Conservation (phyloP, 2,888 invertebrate species). For the Drosophila infuscata region DNA sequence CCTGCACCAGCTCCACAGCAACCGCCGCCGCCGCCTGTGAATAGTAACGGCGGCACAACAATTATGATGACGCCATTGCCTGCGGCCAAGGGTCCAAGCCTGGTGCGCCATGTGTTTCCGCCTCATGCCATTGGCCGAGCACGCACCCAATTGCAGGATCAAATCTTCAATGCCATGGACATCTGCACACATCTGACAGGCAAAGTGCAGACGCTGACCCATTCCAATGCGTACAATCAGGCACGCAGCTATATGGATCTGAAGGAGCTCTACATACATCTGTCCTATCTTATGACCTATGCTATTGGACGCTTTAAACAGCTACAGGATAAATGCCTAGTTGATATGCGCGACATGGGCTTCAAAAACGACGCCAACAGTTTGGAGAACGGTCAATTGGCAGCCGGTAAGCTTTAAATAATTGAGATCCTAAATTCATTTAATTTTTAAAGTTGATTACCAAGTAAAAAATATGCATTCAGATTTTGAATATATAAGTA, state of each 20-base stretch:
- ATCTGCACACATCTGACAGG: slow-evolving; percentile 84
- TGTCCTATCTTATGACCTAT: slow-evolving; percentile 84
- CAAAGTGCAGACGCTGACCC: slow-evolving; percentile 84
- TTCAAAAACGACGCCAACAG: slow-evolving; percentile 84
- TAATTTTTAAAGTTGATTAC: background rate
- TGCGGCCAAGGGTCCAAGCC: slow-evolving; percentile 31
- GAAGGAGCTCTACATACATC: slow-evolving; percentile 84
- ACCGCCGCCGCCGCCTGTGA: slow-evolving; percentile 24
- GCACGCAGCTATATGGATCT: slow-evolving; percentile 83
- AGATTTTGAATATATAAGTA: background rate
- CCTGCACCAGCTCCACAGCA: background rate
- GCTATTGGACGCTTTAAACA: slow-evolving; percentile 84
- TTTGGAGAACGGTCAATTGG: slow-evolving; percentile 84
- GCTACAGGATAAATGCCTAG: slow-evolving; percentile 84
- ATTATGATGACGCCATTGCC: slow-evolving; percentile 35
- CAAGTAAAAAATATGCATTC: background rate
- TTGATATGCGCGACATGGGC: slow-evolving; percentile 84
- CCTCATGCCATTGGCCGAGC: slow-evolving; percentile 82
- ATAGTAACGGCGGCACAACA: slow-evolving; percentile 43
- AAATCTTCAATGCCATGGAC: slow-evolving; percentile 84
- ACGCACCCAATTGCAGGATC: slow-evolving; percentile 83
- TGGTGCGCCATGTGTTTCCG: slow-evolving; percentile 81
- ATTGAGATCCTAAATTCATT: background rate
- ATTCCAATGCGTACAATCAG: slow-evolving; percentile 85
- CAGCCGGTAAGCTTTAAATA: slow-evolving; percentile 77